These are phyloP conservation scores for Osmerus eperlanus DNA, from an alignment of 2,113 vertebrate species.

Conservation along the genomic window DNA sequence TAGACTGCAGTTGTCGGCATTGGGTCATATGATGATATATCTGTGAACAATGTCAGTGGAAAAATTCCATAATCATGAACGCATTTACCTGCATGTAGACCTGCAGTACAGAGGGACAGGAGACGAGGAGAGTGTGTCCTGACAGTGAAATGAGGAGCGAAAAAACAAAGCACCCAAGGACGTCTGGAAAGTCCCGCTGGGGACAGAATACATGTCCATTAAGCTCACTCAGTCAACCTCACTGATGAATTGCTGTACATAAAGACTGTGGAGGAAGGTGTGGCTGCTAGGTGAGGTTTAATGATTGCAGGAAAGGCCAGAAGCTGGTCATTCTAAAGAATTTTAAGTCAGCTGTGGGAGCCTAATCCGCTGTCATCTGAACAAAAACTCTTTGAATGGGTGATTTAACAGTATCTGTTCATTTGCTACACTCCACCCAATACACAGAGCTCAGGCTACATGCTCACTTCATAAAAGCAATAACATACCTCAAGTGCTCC, in stretches of 20 bases:
- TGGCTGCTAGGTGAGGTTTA: neutral
- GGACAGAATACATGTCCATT: neutral
- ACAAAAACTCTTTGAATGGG: neutral
- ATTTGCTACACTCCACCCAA: neutral
- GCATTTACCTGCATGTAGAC: conserved; percentile 32
- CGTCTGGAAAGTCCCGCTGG: neutral
- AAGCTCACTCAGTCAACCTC: neutral
- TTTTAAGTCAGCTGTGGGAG: neutral
- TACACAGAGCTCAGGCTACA: neutral
- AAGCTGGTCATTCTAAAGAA: neutral
- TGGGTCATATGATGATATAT: conserved; percentile 63
- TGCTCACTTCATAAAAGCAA: neutral
- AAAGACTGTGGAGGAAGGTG: neutral
- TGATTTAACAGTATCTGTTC: neutral
- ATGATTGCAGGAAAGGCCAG: neutral
- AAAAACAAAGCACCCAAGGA: neutral
- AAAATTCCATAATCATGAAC: conserved; percentile 50
- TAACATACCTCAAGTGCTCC: too few relatives aligned
- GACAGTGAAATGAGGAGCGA: neutral
- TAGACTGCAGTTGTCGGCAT: conserved; percentile 62
- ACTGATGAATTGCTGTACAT: conserved; percentile 1
- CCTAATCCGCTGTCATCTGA: neutral
- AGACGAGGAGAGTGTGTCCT: neutral
- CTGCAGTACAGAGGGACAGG: neutral
- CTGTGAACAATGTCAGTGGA: conserved; percentile 49